Evolutionary conservation across 2,113 vertebrate species (phyloP), one percentile per base, ranked within the genome.

Genomic region (Rhinolophus sinicus): DNA sequence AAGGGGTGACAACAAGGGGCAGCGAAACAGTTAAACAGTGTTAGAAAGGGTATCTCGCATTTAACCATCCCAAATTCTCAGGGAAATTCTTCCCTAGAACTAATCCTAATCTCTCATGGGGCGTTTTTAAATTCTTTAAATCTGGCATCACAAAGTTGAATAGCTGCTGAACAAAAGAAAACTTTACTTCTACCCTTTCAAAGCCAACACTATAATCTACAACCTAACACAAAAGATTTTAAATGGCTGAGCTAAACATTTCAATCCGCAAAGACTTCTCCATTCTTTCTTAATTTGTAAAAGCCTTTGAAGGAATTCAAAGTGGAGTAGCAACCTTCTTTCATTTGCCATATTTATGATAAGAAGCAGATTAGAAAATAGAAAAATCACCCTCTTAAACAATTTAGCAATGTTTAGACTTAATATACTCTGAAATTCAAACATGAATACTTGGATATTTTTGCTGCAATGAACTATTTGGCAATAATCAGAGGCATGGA

Each of bases 161-260:
- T 44, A 88, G 16, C 38, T 83, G 38, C 24, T 2, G 21, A 54
- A 54, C 16, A 64, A 91, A 62, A 88, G 15, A 75, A 88, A 85
- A 58, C 2, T 24, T 30, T 35, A 28, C 4, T 62, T 82, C 26
- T 50, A 12, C 26, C 35, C 14, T 92, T 56, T 82, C 26, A 62
- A 82, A 93, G 44, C 24, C 12, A 44, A 7, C 18, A 3, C 11
- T 70, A 1, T 67, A 78, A 52, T n/a, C 21, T 91, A 22, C 1
- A 65, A 22, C 16, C 13, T 21, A 67, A 40, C 44, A 60, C 21
- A 50, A 75, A 92, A 19, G 50, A 58, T 44, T 83, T 92, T 52
- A 72, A 85, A 84, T 18, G 67, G 30, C 35, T 94, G 54, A 92
- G 35, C 54, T 94, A 56, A 78, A 81, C 47, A 73, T 62, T 94